Evolutionary conservation across 2,888 invertebrate species (phyloP), one percentile per base, ranked within the genome.

Genomic region (Gortyna flavago): DNA sequence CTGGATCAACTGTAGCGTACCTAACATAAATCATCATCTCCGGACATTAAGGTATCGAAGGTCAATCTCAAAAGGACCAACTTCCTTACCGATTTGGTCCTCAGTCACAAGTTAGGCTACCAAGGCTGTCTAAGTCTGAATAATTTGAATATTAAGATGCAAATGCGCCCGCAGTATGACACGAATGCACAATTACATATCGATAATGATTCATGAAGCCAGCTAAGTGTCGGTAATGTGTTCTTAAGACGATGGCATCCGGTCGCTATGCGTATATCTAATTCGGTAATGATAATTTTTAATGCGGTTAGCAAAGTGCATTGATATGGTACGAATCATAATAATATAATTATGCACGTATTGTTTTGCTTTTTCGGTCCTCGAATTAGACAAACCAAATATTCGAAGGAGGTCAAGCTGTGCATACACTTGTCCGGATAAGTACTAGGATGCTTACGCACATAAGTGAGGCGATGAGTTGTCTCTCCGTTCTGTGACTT

Each of bases 111-210:
- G 48, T 89, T 87, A 83, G 87, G 79, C 51, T 71, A 72, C 74
- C 88, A 87, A 89, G 89, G 87, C 71, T 82, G 16, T 11, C 21
- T 62, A 16, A n/a, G 67, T 35, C 65, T 79, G 80, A 61, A 75
- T 84, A 84, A 86, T 85, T 88, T 86, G 41, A 88, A 88, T 85
- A 85, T 85, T 75, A 72, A n/a, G 61, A 88, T 88, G 79, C 83
- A 80, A 86, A 86, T 87, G 77, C n/a, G 61, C 57, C 54, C 72
- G 77, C 61, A 62, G 57, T 76, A 81, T 81, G 88, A 84, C 69
- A 68, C 79, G 88, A 88, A 87, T 88, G 79, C 83, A 79, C 75
- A 85, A 88, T 84, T 75, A 81, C 70, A 83, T 74, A 21, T 72
- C 62, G 51, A 80, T 74, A 78, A 80, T 84, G 85, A 87, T 65